Conservation (phyloP, 2,888 invertebrate species). For the Lydus trimaculatus region DNA sequence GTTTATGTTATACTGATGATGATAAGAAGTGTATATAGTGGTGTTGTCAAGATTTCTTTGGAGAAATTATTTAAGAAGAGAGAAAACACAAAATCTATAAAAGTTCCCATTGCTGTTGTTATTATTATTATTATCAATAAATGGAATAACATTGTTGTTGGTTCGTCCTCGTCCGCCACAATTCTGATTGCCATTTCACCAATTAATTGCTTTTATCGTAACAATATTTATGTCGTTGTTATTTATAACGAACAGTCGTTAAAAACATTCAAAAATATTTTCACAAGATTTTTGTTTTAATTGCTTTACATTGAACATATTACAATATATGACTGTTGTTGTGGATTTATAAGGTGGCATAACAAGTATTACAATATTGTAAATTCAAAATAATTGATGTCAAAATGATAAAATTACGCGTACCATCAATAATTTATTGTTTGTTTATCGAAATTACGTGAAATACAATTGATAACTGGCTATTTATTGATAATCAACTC, state of each 20-base stretch:
- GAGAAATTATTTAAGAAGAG: neutral
- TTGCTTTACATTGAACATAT: conserved; percentile 17
- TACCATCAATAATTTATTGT: neutral
- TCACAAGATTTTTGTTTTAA: conserved; percentile 28
- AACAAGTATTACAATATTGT: conserved; percentile 19
- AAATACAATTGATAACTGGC: too few relatives aligned
- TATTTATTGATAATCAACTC: too few relatives aligned
- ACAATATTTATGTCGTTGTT: conserved; percentile 28
- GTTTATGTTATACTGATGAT: conserved; percentile 8
- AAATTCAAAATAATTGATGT: conserved; percentile 26
- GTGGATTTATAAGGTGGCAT: conserved; percentile 26
- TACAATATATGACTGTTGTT: neutral
- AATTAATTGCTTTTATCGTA: conserved; percentile 27
- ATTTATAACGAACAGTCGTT: conserved; percentile 27
- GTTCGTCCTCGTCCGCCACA: conserved; percentile 16
- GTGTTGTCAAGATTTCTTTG: neutral
- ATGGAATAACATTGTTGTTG: conserved; percentile 7
- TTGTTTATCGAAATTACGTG: neutral
- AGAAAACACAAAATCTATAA: neutral
- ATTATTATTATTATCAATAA: conserved; percentile 11
- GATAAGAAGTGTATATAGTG: neutral
- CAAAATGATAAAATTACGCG: neutral
- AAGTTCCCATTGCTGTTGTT: neutral
- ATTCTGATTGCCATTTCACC: conserved; percentile 26
- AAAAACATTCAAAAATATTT: conserved; percentile 24